Evolutionary conservation across 2,113 vertebrate genomes (phyloP).

Genomic region (Rhadina sibilatrix): DNA sequence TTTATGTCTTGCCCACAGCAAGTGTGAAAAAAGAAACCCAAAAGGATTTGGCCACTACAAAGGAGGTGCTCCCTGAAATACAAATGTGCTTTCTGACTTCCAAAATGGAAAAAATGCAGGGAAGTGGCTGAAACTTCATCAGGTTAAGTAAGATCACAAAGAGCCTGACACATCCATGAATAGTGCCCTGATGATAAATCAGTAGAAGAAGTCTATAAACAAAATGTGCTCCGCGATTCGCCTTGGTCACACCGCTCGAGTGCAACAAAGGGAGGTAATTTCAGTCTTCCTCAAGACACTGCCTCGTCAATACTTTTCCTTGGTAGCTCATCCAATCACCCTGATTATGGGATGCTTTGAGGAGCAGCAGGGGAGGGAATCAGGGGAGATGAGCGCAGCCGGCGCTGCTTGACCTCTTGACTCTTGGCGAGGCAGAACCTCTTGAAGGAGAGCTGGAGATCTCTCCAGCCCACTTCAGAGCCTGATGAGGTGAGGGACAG

Average conservation of each 20-base stretch:
- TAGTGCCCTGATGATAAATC: background rate
- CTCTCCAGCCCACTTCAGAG: background rate
- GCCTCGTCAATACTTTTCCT: background rate
- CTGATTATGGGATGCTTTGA: background rate
- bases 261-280: background rate
- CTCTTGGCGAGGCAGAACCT: background rate
- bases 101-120: background rate
- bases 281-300: background rate
- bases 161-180: background rate
- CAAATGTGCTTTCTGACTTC: background rate
- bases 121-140: background rate
- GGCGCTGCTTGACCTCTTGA: background rate
- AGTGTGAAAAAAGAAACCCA: background rate
- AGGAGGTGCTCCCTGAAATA: background rate
- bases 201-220: background rate
- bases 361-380: background rate
- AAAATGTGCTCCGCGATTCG: background rate
- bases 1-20: background rate
- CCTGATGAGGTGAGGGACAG: background rate
- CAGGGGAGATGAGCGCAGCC: rapidly evolving
- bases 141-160: background rate
- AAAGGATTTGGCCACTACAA: background rate
- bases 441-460: background rate
- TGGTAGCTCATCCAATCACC: background rate
- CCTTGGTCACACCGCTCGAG: background rate